Percentiles rank a stretch among this genome's conserved stretches.
Evolutionary conservation across 2,888 invertebrate genomes (phyloP).

Genomic region (Steromphala cineraria): DNA sequence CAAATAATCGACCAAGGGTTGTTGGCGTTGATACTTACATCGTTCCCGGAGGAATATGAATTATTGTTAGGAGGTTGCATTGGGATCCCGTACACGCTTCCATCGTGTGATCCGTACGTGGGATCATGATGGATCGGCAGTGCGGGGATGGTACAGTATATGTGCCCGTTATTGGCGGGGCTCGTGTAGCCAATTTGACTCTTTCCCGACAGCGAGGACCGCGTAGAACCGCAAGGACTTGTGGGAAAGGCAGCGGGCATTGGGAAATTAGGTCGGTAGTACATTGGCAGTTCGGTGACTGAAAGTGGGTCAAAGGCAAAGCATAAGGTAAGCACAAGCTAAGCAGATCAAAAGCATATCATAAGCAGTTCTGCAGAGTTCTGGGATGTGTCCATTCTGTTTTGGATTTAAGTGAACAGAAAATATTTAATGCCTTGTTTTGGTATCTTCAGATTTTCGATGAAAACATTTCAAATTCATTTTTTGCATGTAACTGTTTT

Average conservation of each 20-base stretch:
- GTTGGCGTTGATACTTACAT: background rate
- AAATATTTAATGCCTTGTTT: too few relatives aligned
- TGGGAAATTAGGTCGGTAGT: slow-evolving; percentile 47
- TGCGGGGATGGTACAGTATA: slow-evolving; percentile 13
- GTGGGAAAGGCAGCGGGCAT: slow-evolving; percentile 9
- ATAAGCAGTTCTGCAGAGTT: background rate
- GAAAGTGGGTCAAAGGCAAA: slow-evolving; percentile 18
- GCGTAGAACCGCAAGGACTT: slow-evolving; percentile 1
- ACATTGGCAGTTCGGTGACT: slow-evolving; percentile 30
- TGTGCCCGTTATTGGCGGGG: slow-evolving; percentile 15
- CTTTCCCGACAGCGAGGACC: slow-evolving; percentile 13
- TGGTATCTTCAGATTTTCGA: too few relatives aligned
- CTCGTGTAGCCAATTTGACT: slow-evolving; percentile 17
- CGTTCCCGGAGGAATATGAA: background rate
- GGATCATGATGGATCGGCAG: background rate
- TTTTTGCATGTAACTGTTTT: too few relatives aligned
- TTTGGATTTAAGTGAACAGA: too few relatives aligned
- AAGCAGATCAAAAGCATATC: background rate
- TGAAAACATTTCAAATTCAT: too few relatives aligned
- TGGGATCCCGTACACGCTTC: slow-evolving; percentile 1
- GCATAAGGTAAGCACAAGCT: background rate
- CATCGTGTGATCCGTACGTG: background rate
- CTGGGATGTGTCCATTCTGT: too few relatives aligned
- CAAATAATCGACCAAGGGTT: background rate
- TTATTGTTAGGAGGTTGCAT: background rate